Base-by-base conservation (phyloP, 2,113 vertebrate genomes). In the Pluvialis apricaria region DNA sequence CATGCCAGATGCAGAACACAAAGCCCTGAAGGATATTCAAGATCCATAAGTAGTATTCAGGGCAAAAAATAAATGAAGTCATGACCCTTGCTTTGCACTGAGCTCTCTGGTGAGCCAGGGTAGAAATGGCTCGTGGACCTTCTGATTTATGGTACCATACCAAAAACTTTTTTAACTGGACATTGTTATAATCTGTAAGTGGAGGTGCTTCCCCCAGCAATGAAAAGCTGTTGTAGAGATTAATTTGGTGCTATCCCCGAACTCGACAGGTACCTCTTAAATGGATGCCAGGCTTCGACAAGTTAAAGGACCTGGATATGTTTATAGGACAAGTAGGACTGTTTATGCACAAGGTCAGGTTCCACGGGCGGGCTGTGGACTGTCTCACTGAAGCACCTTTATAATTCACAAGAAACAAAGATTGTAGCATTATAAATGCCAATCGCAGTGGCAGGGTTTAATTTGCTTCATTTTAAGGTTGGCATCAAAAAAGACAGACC, bases 291-390 rank as follows among this genome's bases (percentile, higher is more conserved):
- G 71, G 13, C 17, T 92, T 55, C 55, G 55, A 26, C 20, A n/a
- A 0, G 0, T 34, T 75, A 11, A n/a, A 61, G 17, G 28, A 54
- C 21, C 21, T 36, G 38, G 18, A 22, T 11, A 18, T 5, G 28
- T 73, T 70, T 58, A 26, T 16, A 70, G 64, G 49, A 78, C 51
- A n/a, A 83, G 51, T 29, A 73, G 40, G 49, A 28, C 20, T 38
- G 36, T n/a, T 36, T 29, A 22, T 2, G 11, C 6, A n/a, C 72
- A 84, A 52, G 26, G 6, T 61, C 57, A 44, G 34, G 26, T 47
- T 82, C 44, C 0, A 0, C 17, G 61, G 8, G 31, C 11, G 32
- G 47, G 21, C 88, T 69, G 9, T 61, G 70, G 58, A 29, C 11
- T 31, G 11, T 76, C 57, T 82, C 57, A 9, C 9, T 38, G 32